A percentile compares a stretch with the other conserved stretches of the same genome.
phyloP scores from a whole-genome alignment of 2,113 vertebrate genomes.

The Cyanoderma ruficeps region DNA sequence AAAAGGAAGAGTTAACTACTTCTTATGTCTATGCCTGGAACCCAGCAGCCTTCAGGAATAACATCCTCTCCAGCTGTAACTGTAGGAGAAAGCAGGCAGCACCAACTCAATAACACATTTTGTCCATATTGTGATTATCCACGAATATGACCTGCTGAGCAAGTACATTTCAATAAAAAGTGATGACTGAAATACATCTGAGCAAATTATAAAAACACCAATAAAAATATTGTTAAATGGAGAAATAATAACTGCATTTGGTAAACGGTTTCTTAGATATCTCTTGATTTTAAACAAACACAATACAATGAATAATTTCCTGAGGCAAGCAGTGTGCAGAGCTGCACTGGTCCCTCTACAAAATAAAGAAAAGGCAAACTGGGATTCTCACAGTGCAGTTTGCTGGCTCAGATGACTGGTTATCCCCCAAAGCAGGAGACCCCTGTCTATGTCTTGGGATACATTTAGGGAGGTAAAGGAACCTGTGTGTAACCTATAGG shows the following conservation, averaged over 20 bases:
- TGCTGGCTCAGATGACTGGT: background rate
- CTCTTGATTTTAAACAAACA: background rate
- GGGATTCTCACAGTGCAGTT: background rate
- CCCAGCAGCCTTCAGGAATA: background rate
- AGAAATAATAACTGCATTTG: background rate
- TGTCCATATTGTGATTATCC: background rate
- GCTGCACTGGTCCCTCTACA: background rate
- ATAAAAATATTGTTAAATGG: background rate
- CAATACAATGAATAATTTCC: background rate
- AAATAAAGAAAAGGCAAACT: background rate
- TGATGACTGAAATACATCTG: background rate
- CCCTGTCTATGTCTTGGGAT: background rate
- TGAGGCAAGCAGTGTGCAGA: background rate
- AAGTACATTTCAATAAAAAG: background rate
- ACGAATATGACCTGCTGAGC: fast-evolving
- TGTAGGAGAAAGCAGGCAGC: background rate
- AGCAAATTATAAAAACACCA: background rate
- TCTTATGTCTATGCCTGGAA: background rate
- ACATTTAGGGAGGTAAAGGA: background rate
- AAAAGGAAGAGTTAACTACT: background rate
- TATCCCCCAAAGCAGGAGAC: background rate
- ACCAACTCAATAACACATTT: background rate
- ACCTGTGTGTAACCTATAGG: background rate
- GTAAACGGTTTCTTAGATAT: background rate
- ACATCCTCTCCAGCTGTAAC: background rate